A percentile compares a stretch with the other conserved stretches of the same genome.
Conservation (phyloP, 2,888 invertebrate genomes). For the Zootermopsis nevadensis region DNA sequence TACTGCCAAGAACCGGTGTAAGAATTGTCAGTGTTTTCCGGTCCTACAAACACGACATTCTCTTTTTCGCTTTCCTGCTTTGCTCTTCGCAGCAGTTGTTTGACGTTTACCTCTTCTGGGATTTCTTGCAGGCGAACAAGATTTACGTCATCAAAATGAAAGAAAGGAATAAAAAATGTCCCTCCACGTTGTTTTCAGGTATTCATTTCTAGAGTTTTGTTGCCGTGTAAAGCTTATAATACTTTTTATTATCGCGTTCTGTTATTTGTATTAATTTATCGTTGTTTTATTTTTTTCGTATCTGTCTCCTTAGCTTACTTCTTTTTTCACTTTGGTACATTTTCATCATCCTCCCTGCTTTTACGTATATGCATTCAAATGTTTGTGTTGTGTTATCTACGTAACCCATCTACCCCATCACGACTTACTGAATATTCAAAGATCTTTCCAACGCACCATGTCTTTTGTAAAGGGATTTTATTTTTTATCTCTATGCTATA, state of each 20-base stretch:
- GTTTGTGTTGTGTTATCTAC: not conserved
- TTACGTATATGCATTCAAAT: not conserved
- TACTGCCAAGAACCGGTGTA: too few species aligned
- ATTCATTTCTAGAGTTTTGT: not conserved
- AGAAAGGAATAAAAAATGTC: not conserved
- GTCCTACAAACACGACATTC: not conserved
- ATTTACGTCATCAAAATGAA: not conserved
- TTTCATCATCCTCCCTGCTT: not conserved
- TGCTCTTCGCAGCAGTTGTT: not conserved
- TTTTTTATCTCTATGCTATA: not conserved
- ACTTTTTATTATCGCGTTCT: not conserved
- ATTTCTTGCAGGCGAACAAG: not conserved
- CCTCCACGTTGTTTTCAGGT: not conserved
- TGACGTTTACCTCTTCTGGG: not conserved
- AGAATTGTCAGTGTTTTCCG: not conserved
- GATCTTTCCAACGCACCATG: not conserved
- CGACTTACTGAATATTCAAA: constrained; percentile 32
- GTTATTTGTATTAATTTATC: constrained; percentile 16
- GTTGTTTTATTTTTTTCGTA: constrained; percentile 30
- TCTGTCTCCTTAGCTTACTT: not conserved
- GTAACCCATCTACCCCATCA: not conserved
- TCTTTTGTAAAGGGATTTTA: not conserved
- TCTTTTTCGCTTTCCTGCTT: not conserved
- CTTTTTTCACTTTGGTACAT: not conserved
- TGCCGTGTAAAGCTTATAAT: not conserved